A percentile compares a stretch with the other conserved stretches of the same genome.
phyloP scores from a whole-genome alignment of 2,888 invertebrate genomes.

The Chloroclystis v-ata region DNA sequence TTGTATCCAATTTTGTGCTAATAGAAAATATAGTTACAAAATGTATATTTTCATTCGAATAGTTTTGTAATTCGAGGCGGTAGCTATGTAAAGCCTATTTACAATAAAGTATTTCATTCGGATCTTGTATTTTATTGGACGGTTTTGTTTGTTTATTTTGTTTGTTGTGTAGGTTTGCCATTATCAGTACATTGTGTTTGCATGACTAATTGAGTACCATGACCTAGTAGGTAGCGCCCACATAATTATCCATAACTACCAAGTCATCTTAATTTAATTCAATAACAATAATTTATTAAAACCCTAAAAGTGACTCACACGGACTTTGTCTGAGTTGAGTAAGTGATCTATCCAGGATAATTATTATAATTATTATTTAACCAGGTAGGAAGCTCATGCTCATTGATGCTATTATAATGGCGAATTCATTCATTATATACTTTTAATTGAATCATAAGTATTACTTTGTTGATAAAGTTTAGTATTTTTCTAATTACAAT shows the following conservation, averaged over 20 bases:
- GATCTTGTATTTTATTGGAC: slow-evolving; percentile 69
- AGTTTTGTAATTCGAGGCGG: slow-evolving; percentile 63
- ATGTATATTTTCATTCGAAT: slow-evolving; percentile 42
- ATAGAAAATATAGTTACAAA: slow-evolving; percentile 32
- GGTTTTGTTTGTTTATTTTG: slow-evolving; percentile 51
- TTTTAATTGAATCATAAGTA: too few species aligned
- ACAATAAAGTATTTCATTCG: slow-evolving; percentile 73
- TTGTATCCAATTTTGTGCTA: slow-evolving; percentile 42
- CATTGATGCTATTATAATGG: too few species aligned
- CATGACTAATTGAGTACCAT: slow-evolving; percentile 34
- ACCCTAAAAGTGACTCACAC: background rate
- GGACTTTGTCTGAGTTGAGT: too few species aligned
- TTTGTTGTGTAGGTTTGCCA: slow-evolving; percentile 77
- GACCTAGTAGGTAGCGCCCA: slow-evolving; percentile 13
- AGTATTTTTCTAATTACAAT: too few species aligned
- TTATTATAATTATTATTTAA: too few species aligned
- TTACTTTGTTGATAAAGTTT: too few species aligned
- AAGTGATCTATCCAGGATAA: too few species aligned
- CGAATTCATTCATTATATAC: too few species aligned
- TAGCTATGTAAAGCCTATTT: slow-evolving; percentile 71
- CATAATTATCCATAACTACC: background rate
- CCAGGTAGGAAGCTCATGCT: too few species aligned
- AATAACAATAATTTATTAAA: background rate
- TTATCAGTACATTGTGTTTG: slow-evolving; percentile 54
- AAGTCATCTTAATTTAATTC: background rate